Evolutionary conservation across 23 tunicate genomes (phyloP).

Genomic region (Styela plicata): DNA sequence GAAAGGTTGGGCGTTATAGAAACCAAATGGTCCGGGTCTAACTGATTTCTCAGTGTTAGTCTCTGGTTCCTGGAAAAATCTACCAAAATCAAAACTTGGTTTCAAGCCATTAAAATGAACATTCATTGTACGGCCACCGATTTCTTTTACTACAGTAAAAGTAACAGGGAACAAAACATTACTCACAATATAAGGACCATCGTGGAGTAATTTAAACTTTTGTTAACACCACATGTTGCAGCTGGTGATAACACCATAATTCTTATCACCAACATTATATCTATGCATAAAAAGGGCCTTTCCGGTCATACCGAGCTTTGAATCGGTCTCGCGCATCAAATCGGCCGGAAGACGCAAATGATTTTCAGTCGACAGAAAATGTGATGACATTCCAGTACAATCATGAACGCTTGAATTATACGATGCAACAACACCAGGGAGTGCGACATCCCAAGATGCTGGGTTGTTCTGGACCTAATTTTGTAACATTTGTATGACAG

Average conservation of each 20-base stretch:
- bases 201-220: constrained; percentile 11
- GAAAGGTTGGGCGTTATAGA: background rate
- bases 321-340: background rate
- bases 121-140: background rate
- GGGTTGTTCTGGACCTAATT: constrained; percentile 21
- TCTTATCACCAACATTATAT: constrained; percentile 2
- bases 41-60: background rate
- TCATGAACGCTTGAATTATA: constrained; percentile 32
- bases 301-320: too few species aligned
- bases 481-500: constrained; percentile 29
- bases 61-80: background rate
- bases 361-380: constrained; percentile 6
- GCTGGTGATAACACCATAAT: constrained; percentile 11
- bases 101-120: constrained; percentile 23
- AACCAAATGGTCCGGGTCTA: background rate
- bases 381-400: constrained; percentile 27
- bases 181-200: background rate
- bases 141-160: background rate
- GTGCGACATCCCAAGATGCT: constrained; percentile 18
- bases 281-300: too few species aligned
- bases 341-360: constrained; percentile 23
- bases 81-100: background rate
- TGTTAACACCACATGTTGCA: background rate
- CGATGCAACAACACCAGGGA: constrained; percentile 29
- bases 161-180: background rate